These are phyloP conservation scores for Hestina assimilis DNA, from an alignment of 1,140 invertebrate species.

Conservation along the genomic window DNA sequence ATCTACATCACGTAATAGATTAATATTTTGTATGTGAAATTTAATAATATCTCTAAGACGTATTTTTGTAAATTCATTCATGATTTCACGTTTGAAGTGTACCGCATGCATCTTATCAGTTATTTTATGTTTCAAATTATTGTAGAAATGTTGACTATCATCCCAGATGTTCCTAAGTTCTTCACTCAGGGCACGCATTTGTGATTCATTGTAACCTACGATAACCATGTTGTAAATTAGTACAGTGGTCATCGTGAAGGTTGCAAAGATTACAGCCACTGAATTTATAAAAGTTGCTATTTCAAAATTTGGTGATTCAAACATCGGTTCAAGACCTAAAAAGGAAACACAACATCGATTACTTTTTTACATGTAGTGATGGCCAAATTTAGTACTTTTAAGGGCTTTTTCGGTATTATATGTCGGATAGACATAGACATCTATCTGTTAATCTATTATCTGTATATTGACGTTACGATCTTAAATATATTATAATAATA, in stretches of 20 bases:
- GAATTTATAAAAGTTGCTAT: conserved; percentile 10
- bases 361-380: no score
- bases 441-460: no score
- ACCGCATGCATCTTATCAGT: neutral
- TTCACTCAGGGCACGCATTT: conserved; percentile 36
- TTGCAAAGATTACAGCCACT: conserved; percentile 10
- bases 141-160: conserved; percentile 24
- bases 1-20: conserved; percentile 27
- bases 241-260: conserved; percentile 26
- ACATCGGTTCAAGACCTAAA: conserved; percentile 33
- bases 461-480: no score
- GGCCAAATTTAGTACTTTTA: no score
- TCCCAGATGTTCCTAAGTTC: conserved; percentile 40
- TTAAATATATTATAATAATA: no score
- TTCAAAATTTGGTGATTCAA: conserved; percentile 36
- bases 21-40: conserved; percentile 35
- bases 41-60: conserved; percentile 33
- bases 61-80: conserved; percentile 31
- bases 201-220: conserved; percentile 41
- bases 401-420: no score
- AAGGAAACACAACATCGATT: neutral
- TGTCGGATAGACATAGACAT: no score
- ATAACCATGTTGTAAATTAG: conserved; percentile 33
- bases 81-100: conserved; percentile 9
- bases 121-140: conserved; percentile 7